Evolutionary conservation across 2,113 vertebrate genomes (phyloP).

Genomic region (Xenopus borealis): DNA sequence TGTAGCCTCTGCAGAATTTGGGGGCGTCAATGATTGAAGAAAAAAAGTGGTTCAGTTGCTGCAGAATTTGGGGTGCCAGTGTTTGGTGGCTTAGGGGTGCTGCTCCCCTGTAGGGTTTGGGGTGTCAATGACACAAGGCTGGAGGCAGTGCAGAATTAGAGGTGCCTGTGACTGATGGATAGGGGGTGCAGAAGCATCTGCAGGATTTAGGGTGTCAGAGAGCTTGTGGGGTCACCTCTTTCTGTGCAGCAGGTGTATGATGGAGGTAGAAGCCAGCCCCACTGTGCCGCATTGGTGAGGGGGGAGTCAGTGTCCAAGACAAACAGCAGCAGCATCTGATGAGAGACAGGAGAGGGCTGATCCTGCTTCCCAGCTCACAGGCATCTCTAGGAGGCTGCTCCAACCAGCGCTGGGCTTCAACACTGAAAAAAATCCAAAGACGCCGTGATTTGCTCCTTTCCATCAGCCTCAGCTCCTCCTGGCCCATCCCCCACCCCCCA

Average conservation of each 20-base stretch:
- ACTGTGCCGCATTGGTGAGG: conserved; percentile 37
- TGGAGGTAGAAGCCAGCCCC: conserved; percentile 3
- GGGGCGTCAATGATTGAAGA: background rate
- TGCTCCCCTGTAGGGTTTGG: background rate
- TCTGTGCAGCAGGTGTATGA: background rate
- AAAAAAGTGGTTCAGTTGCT: background rate
- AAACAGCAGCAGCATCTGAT: conserved; percentile 30
- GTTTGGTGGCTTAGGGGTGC: background rate
- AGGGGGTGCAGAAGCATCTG: background rate
- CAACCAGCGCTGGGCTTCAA: conserved; percentile 38
- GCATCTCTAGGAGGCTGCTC: conserved; percentile 23
- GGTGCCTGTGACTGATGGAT: background rate
- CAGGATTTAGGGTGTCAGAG: background rate
- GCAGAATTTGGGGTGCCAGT: background rate
- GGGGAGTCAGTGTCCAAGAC: conserved; percentile 8
- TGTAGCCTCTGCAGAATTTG: background rate
- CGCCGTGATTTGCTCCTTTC: conserved; percentile 27
- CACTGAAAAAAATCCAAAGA: background rate
- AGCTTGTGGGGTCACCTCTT: background rate
- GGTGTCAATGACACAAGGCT: background rate
- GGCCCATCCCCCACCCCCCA: background rate
- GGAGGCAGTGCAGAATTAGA: background rate
- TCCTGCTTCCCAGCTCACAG: conserved; percentile 29
- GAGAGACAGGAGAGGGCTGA: conserved; percentile 27
- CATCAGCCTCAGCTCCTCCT: background rate